Conservation (phyloP, 37 sponge, comb jelly and placozoan genomes). For the Cliona cf. orientalis region DNA sequence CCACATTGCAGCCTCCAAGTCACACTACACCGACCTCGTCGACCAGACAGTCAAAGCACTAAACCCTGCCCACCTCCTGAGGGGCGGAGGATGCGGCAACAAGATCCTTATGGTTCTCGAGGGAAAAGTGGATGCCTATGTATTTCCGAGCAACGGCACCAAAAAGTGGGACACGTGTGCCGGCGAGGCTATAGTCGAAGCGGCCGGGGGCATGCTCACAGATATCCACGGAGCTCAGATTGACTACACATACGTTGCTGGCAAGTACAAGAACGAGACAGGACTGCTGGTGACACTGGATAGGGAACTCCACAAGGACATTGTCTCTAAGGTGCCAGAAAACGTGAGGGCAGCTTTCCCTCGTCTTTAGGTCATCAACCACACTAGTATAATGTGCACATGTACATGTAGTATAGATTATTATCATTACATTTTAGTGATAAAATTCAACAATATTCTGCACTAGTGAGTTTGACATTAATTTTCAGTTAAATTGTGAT, state of each 20-base stretch:
- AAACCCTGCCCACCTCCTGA: constrained; percentile 47
- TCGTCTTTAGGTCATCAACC: neutral
- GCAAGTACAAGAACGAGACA: constrained; percentile 14
- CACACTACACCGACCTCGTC: constrained; percentile 61
- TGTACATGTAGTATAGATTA: too few species aligned
- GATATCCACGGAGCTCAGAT: constrained; percentile 76
- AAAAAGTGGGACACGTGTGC: constrained; percentile 99
- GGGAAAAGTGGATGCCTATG: constrained; percentile 81
- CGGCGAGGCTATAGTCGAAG: constrained; percentile 84
- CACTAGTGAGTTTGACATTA: neutral
- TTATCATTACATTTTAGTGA: too few species aligned
- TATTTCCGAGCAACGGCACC: constrained; percentile 80
- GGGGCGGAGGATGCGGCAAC: constrained; percentile 89
- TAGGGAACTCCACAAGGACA: constrained; percentile 21
- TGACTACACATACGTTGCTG: constrained; percentile 19
- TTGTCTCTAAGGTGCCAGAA: constrained; percentile 64
- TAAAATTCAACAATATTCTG: too few species aligned
- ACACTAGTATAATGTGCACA: too few species aligned
- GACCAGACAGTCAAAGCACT: constrained; percentile 41
- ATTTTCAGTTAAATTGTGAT: neutral
- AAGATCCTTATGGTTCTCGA: constrained; percentile 91
- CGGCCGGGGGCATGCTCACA: constrained; percentile 80
- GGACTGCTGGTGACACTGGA: constrained; percentile 34
- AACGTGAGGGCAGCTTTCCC: constrained; percentile 10
- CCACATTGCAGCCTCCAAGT: constrained; percentile 47